Conservation (phyloP, 2,113 vertebrate species). For the Neodon shergylaensis region DNA sequence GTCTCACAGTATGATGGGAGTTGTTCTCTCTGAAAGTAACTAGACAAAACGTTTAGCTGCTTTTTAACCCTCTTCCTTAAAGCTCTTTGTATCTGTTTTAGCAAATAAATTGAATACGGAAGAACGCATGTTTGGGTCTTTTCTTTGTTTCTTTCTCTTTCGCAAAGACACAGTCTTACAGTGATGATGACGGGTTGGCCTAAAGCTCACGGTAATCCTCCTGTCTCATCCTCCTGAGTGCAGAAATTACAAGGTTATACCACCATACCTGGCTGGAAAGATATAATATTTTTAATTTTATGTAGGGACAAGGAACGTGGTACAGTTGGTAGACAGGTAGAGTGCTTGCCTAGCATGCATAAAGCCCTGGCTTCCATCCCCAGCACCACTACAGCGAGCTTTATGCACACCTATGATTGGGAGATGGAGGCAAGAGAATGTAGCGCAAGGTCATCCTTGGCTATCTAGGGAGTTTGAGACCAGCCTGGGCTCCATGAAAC, state of each 20-base stretch:
- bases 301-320: not conserved
- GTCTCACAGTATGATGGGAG: not conserved
- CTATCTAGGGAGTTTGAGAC: not conserved
- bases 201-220: not conserved
- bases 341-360: not conserved
- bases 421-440: not conserved
- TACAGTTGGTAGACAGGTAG: not conserved
- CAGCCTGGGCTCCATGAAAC: not conserved
- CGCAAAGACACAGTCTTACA: not conserved
- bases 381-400: not conserved
- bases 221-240: not conserved
- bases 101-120: constrained; percentile 32
- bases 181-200: not conserved
- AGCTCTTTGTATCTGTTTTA: constrained; percentile 28
- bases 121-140: not conserved
- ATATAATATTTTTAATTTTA: not conserved
- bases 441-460: not conserved
- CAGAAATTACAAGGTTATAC: not conserved
- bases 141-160: not conserved
- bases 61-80: constrained; percentile 7
- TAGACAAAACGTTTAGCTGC: constrained; percentile 38
- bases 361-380: not conserved
- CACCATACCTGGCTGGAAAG: not conserved
- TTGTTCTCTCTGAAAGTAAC: constrained; percentile 51
- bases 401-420: not conserved